Conservation (phyloP, 2,888 invertebrate species). For the Conomelus anceps region DNA sequence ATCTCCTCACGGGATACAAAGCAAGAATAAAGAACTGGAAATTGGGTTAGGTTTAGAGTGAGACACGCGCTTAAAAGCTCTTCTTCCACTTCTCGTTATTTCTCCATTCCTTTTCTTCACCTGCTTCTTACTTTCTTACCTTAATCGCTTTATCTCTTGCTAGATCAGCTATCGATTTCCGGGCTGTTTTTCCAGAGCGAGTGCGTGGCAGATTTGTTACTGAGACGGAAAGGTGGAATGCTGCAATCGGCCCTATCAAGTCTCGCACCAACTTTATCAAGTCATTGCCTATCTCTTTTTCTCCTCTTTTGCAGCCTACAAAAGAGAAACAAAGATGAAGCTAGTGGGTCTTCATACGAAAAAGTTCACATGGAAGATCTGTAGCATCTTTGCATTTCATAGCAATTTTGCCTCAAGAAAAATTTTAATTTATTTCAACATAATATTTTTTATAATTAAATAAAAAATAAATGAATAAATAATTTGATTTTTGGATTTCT, state of each 20-base stretch:
- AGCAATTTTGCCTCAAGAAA: too few relatives aligned
- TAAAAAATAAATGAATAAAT: too few relatives aligned
- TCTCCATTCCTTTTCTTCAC: too few relatives aligned
- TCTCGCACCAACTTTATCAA: conserved; percentile 54
- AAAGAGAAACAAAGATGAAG: too few relatives aligned
- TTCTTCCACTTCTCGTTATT: neutral
- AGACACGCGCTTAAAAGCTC: neutral
- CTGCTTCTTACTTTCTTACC: conserved; percentile 47
- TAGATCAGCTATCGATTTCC: conserved; percentile 78
- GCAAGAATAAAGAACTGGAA: neutral
- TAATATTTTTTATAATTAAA: too few relatives aligned
- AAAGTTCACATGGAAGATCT: too few relatives aligned
- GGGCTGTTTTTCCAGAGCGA: conserved; percentile 73
- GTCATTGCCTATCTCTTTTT: conserved; percentile 50
- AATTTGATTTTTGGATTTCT: too few relatives aligned
- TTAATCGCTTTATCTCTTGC: conserved; percentile 72
- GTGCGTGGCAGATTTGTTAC: conserved; percentile 81
- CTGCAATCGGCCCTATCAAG: conserved; percentile 79
- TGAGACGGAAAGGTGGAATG: conserved; percentile 71
- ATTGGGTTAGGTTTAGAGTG: neutral
- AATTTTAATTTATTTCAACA: too few relatives aligned
- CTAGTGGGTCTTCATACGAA: too few relatives aligned
- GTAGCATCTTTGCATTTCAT: too few relatives aligned
- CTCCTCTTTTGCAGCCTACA: conserved; percentile 47
- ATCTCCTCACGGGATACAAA: neutral